A percentile compares a stretch with the other conserved stretches of the same genome.
These are phyloP conservation scores for Melanaphis sacchari DNA, from an alignment of 1,140 invertebrate genomes.

Conservation along the genomic window DNA sequence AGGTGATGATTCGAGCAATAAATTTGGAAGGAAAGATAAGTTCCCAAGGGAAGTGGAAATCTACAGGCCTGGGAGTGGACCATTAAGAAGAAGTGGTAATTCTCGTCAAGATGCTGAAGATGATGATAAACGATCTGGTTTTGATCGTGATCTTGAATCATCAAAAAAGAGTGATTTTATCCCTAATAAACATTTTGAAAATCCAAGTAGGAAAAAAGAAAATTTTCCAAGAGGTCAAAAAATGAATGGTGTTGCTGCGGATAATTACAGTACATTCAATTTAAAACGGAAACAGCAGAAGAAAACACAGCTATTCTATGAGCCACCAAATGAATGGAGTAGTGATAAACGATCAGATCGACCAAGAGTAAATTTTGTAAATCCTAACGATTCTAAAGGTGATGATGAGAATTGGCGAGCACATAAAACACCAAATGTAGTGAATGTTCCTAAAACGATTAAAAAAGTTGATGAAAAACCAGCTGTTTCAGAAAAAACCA, in stretches of 20 bases:
- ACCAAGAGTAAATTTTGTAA: conserved; percentile 52
- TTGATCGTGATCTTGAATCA: conserved; percentile 32
- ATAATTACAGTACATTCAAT: conserved; percentile 56
- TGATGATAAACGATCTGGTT: conserved; percentile 44
- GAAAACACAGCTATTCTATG: conserved; percentile 48
- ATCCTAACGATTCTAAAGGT: conserved; percentile 62
- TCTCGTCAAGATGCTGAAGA: conserved; percentile 47
- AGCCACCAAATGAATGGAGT: conserved; percentile 52
- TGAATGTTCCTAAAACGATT: conserved; percentile 65
- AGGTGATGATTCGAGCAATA: conserved; percentile 52
- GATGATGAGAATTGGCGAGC: conserved; percentile 64
- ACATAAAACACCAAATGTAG: conserved; percentile 66
- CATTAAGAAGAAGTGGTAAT: conserved; percentile 67
- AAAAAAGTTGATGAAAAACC: conserved; percentile 68
- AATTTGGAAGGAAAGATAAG: conserved; percentile 58
- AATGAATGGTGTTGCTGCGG: conserved; percentile 26
- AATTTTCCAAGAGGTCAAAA: conserved; percentile 46
- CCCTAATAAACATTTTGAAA: conserved; percentile 56
- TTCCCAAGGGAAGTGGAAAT: conserved; percentile 63
- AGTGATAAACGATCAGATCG: conserved; percentile 41
- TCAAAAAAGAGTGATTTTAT: conserved; percentile 52
- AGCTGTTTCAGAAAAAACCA: conserved; percentile 65
- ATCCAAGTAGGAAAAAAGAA: conserved; percentile 53
- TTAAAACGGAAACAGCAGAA: conserved; percentile 46
- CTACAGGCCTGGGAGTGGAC: conserved; percentile 72